A percentile compares a stretch with the other conserved stretches of the same genome.
Conservation (phyloP, 2,113 vertebrate genomes). For the Urocynchramus pylzowi region DNA sequence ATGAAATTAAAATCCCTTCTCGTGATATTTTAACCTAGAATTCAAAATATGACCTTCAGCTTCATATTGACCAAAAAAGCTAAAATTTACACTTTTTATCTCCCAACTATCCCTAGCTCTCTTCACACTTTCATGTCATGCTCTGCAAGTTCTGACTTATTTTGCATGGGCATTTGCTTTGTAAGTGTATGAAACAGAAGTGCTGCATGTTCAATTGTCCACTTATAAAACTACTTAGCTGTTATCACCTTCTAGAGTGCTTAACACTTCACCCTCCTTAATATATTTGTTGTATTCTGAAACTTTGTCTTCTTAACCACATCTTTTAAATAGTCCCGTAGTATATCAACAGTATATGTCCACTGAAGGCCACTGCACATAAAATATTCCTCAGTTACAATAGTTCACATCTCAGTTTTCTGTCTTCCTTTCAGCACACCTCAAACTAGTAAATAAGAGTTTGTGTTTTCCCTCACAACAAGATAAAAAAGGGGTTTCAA, state of each 20-base stretch:
- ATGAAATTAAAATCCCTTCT: background rate
- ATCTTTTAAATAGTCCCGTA: background rate
- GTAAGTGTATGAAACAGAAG: background rate
- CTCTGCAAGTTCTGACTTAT: background rate
- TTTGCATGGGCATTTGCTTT: background rate
- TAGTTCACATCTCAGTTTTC: background rate
- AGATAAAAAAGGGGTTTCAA: background rate
- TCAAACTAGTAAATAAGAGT: background rate
- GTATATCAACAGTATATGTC: background rate
- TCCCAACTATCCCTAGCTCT: background rate
- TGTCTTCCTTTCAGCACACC: background rate
- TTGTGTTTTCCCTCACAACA: background rate
- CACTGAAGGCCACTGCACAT: background rate
- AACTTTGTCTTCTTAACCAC: background rate
- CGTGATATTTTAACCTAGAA: background rate
- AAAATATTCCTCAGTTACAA: background rate
- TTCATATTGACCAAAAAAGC: background rate
- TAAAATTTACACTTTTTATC: background rate
- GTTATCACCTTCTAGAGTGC: background rate
- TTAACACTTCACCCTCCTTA: background rate
- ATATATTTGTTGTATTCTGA: background rate
- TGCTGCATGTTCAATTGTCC: background rate
- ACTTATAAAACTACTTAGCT: background rate
- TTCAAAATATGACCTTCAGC: background rate
- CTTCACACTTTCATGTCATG: background rate